Conservation (phyloP, 2,797 vertebrate genomes). For the Chrosomus eos region DNA sequence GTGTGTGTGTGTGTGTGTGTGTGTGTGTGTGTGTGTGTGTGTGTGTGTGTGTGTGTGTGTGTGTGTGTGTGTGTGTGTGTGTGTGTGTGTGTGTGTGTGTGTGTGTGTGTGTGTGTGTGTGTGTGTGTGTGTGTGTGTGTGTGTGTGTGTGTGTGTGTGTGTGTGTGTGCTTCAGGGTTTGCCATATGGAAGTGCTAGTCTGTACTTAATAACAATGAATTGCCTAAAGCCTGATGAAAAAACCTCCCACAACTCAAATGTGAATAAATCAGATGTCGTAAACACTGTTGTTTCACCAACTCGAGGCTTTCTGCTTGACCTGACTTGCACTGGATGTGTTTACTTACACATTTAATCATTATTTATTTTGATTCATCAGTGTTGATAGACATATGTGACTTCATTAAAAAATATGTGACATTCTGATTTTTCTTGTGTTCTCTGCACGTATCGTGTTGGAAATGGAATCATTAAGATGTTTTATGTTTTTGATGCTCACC, state of each 20-base stretch:
- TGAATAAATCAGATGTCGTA: background rate
- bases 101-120: conserved; percentile 13
- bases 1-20: conserved; percentile 14
- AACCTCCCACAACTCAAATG: background rate
- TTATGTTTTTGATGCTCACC: background rate
- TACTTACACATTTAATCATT: background rate
- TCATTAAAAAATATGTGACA: background rate
- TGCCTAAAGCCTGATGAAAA: conserved; percentile 17
- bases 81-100: conserved; percentile 1
- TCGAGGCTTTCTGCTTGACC: background rate
- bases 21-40: background rate
- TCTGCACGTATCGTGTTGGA: background rate
- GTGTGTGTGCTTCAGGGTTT: conserved; percentile 3
- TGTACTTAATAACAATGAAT: conserved; percentile 34
- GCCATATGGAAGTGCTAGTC: conserved; percentile 39
- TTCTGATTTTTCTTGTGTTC: background rate
- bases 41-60: conserved; percentile 14
- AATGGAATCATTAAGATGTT: background rate
- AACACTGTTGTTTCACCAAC: background rate
- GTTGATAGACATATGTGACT: background rate
- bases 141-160: background rate
- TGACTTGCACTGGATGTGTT: conserved; percentile 6
- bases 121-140: background rate
- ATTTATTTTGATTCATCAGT: background rate
- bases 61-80: conserved; percentile 9